Evolutionary conservation across 2,888 invertebrate genomes (phyloP), one percentile per base, ranked within the genome.

Genomic region (Epistrophe grossulariae): DNA sequence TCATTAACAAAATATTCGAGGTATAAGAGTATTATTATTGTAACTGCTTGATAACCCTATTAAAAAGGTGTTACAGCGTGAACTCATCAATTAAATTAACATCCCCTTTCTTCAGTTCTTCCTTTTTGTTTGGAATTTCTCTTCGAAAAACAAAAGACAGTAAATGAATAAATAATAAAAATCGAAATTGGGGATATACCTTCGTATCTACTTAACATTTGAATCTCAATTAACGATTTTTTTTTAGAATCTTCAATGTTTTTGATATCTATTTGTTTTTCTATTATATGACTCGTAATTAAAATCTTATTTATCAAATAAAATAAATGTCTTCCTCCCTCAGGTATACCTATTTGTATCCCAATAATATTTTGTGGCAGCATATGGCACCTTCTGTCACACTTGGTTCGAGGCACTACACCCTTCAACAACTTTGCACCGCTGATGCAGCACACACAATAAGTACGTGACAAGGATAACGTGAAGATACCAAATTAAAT

Each of bases 21-120:
- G 50, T 79, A 64, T 45, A 79, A 82, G 79, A 72, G 79, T 79
- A 82, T 57, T 72, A n/a, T 72, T 35, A 35, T 76, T 87, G 71
- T 76, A 74, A 71, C 83, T 79, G 83, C 87, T 82, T 89, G 88
- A 89, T 89, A 89, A 89, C 89, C 89, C 89, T 88, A 89, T 89
- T 89, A 89, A 89, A 89, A 89, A 89, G 89, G 89, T 88, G 89
- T 89, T 89, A 89, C 88, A 88, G 84, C 89, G 89, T 89, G 88
- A 89, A 89, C 89, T 88, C 89, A 89, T 89, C 89, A 89, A 89
- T 89, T 89, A 89, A 88, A 89, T 89, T 89, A 89, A 88, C 89
- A 88, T 85, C 88, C 83, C 76, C 76, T 87, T 79, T 79, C 68
- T 83, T 70, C 38, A 15, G 50, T 35, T 35, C 3, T 15, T n/a